These are phyloP conservation scores for Pheucticus melanocephalus DNA, from an alignment of 2,113 vertebrate species.

Conservation along the genomic window DNA sequence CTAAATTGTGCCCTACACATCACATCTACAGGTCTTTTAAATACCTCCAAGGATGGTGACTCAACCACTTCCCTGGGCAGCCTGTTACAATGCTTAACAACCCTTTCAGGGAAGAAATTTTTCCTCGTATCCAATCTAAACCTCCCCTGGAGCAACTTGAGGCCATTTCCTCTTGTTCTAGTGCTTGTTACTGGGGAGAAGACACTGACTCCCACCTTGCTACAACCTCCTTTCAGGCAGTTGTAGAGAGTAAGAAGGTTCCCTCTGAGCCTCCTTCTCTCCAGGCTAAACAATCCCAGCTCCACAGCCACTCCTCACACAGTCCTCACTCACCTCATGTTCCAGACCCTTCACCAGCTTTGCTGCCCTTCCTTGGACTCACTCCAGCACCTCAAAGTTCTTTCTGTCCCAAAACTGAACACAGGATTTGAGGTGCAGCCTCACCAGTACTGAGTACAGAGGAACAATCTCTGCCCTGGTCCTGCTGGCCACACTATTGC, in stretches of 20 bases:
- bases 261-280: neutral
- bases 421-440: neutral
- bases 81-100: neutral
- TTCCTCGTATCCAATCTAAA: neutral
- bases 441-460: accelerated
- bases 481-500: neutral
- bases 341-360: neutral
- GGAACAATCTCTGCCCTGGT: neutral
- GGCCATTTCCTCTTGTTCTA: neutral
- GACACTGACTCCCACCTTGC: neutral
- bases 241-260: neutral
- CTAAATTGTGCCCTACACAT: neutral
- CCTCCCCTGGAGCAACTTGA: neutral
- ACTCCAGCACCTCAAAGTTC: accelerated
- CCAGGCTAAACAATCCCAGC: neutral
- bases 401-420: neutral
- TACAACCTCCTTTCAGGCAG: neutral
- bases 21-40: neutral
- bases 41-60: neutral
- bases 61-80: neutral
- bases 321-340: accelerated
- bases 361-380: accelerated
- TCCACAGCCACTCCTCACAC: neutral
- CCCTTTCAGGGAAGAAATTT: neutral
- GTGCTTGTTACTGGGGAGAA: neutral